phyloP scores from a whole-genome alignment of 2,888 invertebrate genomes.

The Lordiphosa fenestrarum region DNA sequence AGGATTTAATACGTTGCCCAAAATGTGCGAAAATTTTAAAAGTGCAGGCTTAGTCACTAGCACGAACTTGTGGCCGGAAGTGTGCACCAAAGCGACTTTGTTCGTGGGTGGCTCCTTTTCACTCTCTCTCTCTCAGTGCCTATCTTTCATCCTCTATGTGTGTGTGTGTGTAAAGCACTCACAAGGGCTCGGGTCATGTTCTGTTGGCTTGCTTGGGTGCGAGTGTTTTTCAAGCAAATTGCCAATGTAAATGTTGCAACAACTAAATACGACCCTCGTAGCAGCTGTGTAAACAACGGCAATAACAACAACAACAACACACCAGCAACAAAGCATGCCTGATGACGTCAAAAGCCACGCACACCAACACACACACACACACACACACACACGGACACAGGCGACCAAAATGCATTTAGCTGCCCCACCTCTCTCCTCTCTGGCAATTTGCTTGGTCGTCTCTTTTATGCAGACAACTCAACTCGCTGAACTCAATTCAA shows the following conservation, averaged over 20 bases:
- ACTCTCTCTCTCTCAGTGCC: too few species aligned
- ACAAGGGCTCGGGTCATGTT: slow-evolving; percentile 7
- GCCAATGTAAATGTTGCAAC: slow-evolving; percentile 71
- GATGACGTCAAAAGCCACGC: slow-evolving; percentile 60
- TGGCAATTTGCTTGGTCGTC: slow-evolving; percentile 5
- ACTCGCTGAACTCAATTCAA: slow-evolving; percentile 46
- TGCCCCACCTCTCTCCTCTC: slow-evolving; percentile 6
- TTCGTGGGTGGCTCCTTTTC: slow-evolving; percentile 2
- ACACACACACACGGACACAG: slow-evolving; percentile 16
- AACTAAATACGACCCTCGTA: slow-evolving; percentile 61
- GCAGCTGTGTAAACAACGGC: slow-evolving; percentile 67
- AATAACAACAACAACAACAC: slow-evolving; percentile 42
- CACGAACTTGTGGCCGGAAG: slow-evolving; percentile 51
- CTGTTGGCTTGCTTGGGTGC: slow-evolving; percentile 16
- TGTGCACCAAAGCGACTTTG: slow-evolving; percentile 36
- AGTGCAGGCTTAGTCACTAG: slow-evolving; percentile 40
- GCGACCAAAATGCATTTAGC: slow-evolving; percentile 52
- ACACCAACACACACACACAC: slow-evolving; percentile 21
- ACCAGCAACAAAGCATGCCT: slow-evolving; percentile 29
- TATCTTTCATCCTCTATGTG: background rate
- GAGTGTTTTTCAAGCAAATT: slow-evolving; percentile 63
- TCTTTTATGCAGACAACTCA: slow-evolving; percentile 58
- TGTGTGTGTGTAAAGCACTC: slow-evolving; percentile 6
- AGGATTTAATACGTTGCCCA: slow-evolving; percentile 9
- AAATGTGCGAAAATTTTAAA: slow-evolving; percentile 34